A percentile compares a stretch with the other conserved stretches of the same genome.
These are phyloP conservation scores for Tiliacea citrago DNA, from an alignment of 2,888 invertebrate genomes.

Conservation along the genomic window DNA sequence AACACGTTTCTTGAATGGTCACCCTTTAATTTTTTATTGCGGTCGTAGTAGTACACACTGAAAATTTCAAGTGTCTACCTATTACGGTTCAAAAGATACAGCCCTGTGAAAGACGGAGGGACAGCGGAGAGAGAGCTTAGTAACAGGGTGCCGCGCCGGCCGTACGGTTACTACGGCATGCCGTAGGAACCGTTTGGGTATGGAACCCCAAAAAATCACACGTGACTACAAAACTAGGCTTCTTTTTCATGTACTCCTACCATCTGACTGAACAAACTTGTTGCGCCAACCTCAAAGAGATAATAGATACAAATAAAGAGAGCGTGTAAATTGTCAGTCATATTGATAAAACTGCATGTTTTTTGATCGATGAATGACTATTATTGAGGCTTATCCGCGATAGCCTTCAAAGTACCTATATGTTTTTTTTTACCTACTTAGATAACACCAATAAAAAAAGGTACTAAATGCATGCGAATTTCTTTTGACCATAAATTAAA, in stretches of 20 bases:
- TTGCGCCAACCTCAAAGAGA: slow-evolving; percentile 6
- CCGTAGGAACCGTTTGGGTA: no score
- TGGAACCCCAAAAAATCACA: background rate
- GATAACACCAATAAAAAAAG: slow-evolving; percentile 8
- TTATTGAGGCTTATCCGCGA: background rate
- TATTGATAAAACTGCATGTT: slow-evolving; percentile 31
- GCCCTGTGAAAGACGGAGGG: no score
- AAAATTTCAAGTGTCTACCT: no score
- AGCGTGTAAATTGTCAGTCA: slow-evolving; percentile 10
- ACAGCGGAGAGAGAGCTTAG: no score
- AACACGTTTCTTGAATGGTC: no score
- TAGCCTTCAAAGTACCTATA: background rate
- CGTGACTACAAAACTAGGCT: background rate
- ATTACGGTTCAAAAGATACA: no score
- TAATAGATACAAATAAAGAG: background rate
- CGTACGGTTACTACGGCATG: no score
- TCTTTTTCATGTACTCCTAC: background rate
- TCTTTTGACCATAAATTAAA: no score
- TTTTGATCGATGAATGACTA: slow-evolving; percentile 30
- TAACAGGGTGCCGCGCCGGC: no score
- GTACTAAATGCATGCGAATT: background rate
- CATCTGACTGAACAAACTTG: background rate
- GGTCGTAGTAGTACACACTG: no score
- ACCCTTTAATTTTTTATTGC: no score
- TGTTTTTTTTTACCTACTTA: background rate